Base-by-base conservation (phyloP, 2,888 invertebrate species). In the Tetheella fluctuosa region DNA sequence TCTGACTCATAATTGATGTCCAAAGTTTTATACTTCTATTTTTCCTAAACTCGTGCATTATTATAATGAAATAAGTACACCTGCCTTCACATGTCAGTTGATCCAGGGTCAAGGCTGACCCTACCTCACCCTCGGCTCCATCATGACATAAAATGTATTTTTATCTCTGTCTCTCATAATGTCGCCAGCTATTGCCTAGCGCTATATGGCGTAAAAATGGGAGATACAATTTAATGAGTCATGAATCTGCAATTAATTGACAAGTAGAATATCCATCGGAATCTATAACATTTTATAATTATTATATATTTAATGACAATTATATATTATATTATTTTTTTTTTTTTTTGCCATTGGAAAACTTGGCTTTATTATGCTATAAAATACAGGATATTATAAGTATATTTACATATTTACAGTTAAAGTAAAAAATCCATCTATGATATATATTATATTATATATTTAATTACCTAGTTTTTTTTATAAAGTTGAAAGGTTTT, bases 141-240 rank as follows among this genome's bases (percentile, higher is more conserved):
- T 5, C 15, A 34, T 20, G 55, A 54, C 20, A 55, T 20, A 17
- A 34, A 54, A 37, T 34, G 34, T 55, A 34, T 34, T 55, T 55
- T 55, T 55, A 55, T 55, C 23, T 23, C 15, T 5, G 23, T 17
- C 17, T 54, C 23, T 54, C 25, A 25, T 54, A 23, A 54, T 30
- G 30, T 23, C 37, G 1, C 20, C 10, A 17, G 34, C 34, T 34
- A 34, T 37, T 13, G 8, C 55, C 34, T 23, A 23, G 12, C 34
- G 55, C 37, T 55, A 23, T 37, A 54, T 20, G 7, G n/a, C 55
- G 55, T 55, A 34, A 54, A 30, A 54, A 10, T 6, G 53, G 10
- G n/a, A 7, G 8, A 54, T 54, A 54, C 30, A 54, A 13, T 34
- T 55, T 55, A 34, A 55, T 37, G 34, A 34, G 20, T 48, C 20